Conservation (phyloP, 2,888 invertebrate species). For the Morpho achilles region DNA sequence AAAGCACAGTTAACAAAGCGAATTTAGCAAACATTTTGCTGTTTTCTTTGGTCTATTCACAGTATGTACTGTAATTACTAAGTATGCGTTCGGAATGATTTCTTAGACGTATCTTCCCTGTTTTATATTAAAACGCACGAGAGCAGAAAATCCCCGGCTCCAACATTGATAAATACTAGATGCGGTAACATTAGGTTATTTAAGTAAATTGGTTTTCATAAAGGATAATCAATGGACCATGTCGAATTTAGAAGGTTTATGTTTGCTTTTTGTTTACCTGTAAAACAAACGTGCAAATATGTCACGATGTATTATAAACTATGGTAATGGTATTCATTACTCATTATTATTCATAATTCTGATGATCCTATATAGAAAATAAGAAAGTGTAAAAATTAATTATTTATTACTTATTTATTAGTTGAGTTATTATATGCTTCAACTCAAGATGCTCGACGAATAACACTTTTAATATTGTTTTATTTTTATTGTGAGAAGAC, state of each 20-base stretch:
- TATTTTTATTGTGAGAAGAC: too few relatives aligned
- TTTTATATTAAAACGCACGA: slow-evolving; percentile 15
- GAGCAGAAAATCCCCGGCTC: slow-evolving; percentile 17
- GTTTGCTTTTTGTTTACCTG: too few relatives aligned
- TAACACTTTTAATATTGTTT: too few relatives aligned
- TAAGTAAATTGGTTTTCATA: background rate
- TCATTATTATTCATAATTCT: too few relatives aligned
- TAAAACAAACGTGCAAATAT: too few relatives aligned
- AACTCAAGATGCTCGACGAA: too few relatives aligned
- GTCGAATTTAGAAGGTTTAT: background rate
- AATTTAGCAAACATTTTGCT: slow-evolving; percentile 21
- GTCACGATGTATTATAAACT: too few relatives aligned
- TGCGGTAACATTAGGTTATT: background rate
- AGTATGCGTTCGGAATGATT: slow-evolving; percentile 14
- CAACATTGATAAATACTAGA: slow-evolving; percentile 3
- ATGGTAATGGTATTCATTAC: background rate
- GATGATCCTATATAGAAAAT: too few relatives aligned
- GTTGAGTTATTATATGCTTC: too few relatives aligned
- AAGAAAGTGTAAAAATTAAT: too few relatives aligned
- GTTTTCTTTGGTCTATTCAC: background rate
- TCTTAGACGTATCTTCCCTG: background rate
- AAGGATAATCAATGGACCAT: background rate
- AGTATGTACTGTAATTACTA: background rate
- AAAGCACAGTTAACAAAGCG: slow-evolving; percentile 8
- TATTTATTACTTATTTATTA: too few relatives aligned